Percentiles rank a stretch among this genome's conserved stretches.
These are phyloP conservation scores for Symphodus melops DNA, from an alignment of 2,113 vertebrate species.

Conservation along the genomic window DNA sequence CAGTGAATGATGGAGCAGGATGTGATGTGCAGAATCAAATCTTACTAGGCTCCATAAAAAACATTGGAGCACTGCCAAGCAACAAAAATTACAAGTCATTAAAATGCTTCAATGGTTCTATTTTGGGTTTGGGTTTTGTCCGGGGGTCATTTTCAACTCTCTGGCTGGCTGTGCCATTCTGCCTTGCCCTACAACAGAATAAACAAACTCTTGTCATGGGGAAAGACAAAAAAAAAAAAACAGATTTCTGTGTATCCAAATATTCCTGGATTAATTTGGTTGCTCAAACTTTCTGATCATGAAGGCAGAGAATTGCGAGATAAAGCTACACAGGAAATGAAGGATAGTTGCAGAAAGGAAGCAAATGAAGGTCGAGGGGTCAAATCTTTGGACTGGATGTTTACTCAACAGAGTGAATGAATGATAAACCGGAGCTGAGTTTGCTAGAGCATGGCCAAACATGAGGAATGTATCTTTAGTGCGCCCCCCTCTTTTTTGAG, in stretches of 20 bases:
- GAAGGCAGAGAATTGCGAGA: background rate
- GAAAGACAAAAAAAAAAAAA: conserved; percentile 3
- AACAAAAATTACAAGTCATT: conserved; percentile 13
- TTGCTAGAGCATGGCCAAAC: conserved; percentile 69
- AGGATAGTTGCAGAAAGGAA: conserved; percentile 19
- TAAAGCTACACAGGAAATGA: background rate
- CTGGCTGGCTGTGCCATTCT: conserved; percentile 29
- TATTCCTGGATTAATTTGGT: conserved; percentile 38
- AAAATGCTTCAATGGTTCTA: conserved; percentile 56
- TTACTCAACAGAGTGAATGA: conserved; percentile 74
- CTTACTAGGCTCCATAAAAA: conserved; percentile 6
- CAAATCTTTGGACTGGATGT: conserved; percentile 51
- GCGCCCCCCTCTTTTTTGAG: conserved; percentile 57
- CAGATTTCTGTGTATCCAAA: conserved; percentile 20
- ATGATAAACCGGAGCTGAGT: conserved; percentile 59
- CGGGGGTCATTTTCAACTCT: conserved; percentile 51
- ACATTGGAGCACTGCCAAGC: conserved; percentile 15
- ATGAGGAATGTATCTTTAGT: conserved; percentile 73
- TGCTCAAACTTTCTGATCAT: conserved; percentile 8
- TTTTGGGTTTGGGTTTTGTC: conserved; percentile 58
- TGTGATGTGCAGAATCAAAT: conserved; percentile 19
- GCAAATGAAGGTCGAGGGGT: conserved; percentile 23
- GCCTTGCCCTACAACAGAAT: conserved; percentile 45
- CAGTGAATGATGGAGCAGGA: conserved; percentile 32
- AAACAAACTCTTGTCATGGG: conserved; percentile 38